Evolutionary conservation across 2,113 vertebrate genomes (phyloP), one percentile per base, ranked within the genome.

Genomic region (Pangasianodon gigas): DNA sequence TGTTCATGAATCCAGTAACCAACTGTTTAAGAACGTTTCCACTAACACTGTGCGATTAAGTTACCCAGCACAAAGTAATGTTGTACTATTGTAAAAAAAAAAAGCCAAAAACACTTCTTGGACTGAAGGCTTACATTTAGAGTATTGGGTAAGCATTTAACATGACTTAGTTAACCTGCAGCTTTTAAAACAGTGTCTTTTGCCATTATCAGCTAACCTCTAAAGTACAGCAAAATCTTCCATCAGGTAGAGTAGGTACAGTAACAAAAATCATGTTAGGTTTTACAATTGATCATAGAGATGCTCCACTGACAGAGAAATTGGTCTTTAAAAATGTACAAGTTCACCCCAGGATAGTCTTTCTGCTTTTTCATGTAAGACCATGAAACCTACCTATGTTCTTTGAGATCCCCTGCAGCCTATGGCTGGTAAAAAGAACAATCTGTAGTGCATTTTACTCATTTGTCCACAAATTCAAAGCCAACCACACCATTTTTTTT

Each of bases 291-390:
- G 91, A 83, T 83, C 48, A 89, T 16, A 48, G 21, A 88, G 92
- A 91, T 91, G 93, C 88, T 93, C 92, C 91, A 93, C 85, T 94
- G 92, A 94, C 93, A 94, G 94, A 95, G 94, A 95, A 95, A 95
- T 90, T 94, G 89, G 93, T 92, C 92, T 94, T 93, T 94, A 91
- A 94, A 95, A 95, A 95, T 96, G 94, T 95, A 93, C 91, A 92
- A 52, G 89, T 84, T 81, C 84, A 92, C 93, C 93, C 93, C 91
- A 91, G 82, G 94, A 93, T 26, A 89, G 62, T 48, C 46, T 51
- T 41, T 16, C 46, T 54, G 48, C 60, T 89, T 48, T 84, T 54
- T 88, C 16, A 69, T 41, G 52, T 54, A 71, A 71, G 46, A 71
- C 44, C 14, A 86, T 52, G n/a, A 85, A 69, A 86, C 9, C 4